Evolutionary conservation across 2,113 vertebrate species (phyloP).

Genomic region (Rhinogobius similis): DNA sequence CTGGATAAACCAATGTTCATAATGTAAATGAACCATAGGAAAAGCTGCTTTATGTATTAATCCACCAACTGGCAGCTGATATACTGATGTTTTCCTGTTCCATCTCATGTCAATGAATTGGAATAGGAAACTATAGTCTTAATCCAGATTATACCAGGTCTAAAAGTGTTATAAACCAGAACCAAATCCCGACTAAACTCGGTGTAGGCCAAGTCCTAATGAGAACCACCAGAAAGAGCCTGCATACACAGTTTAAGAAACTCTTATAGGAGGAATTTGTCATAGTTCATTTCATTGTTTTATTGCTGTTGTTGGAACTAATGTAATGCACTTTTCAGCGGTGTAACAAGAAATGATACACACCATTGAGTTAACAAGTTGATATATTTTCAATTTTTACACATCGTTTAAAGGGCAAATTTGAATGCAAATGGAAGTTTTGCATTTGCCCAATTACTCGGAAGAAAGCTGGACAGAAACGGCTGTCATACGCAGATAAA

Average conservation of each 20-base stretch:
- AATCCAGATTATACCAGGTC: not conserved
- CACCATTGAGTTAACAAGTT: not conserved
- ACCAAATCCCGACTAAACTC: not conserved
- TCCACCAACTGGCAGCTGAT: slow-evolving; percentile 2
- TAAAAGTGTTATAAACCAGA: not conserved
- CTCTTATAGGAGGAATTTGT: too few relatives aligned
- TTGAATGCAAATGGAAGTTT: not conserved
- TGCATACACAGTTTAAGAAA: too few relatives aligned
- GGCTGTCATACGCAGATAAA: slow-evolving; percentile 12
- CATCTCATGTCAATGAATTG: too few relatives aligned
- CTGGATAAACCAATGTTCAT: slow-evolving; percentile 39
- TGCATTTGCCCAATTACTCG: not conserved
- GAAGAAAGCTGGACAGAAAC: not conserved
- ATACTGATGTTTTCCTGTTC: not conserved
- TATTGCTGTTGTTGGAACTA: not conserved
- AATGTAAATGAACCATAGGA: slow-evolving; percentile 43
- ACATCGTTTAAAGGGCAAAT: not conserved
- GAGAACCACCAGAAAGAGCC: not conserved
- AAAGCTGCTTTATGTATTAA: slow-evolving; percentile 41
- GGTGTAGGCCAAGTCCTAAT: too few relatives aligned
- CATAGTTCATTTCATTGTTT: not conserved
- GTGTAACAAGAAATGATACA: not conserved
- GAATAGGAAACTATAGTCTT: too few relatives aligned
- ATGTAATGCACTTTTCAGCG: not conserved
- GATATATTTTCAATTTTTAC: not conserved